Percentiles rank a stretch among this genome's conserved stretches.
Conservation (phyloP, 1,140 invertebrate genomes). For the Ectropis grisescens region DNA sequence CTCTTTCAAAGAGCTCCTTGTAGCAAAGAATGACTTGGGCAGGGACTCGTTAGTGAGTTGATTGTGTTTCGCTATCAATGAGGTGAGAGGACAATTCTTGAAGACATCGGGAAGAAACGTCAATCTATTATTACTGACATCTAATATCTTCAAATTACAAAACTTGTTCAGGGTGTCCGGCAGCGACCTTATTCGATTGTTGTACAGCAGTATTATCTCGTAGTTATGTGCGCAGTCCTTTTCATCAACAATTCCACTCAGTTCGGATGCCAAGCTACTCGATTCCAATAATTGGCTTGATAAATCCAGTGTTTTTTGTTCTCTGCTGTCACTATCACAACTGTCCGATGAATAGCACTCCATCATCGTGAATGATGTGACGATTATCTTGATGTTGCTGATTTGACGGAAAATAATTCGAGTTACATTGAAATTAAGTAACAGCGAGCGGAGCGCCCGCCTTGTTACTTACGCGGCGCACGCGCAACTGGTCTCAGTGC, state of each 20-base stretch:
- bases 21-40: constrained; percentile 83
- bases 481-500: constrained; percentile 37
- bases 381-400: too few species aligned
- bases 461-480: constrained; percentile 21
- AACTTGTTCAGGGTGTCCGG: constrained; percentile 74
- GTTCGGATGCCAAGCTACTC: constrained; percentile 70
- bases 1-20: constrained; percentile 76
- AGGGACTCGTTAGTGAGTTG: constrained; percentile 82
- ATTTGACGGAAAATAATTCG: too few species aligned
- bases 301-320: constrained; percentile 78
- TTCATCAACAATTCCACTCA: constrained; percentile 69
- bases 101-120: constrained; percentile 82
- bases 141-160: constrained; percentile 79
- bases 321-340: constrained; percentile 79
- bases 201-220: constrained; percentile 79
- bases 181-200: constrained; percentile 75
- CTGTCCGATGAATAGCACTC: constrained; percentile 85
- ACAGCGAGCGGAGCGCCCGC: constrained; percentile 1
- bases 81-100: constrained; percentile 76
- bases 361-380: constrained; percentile 59
- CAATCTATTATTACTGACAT: constrained; percentile 91
- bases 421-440: too few species aligned
- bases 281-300: constrained; percentile 76
- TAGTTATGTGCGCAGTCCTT: constrained; percentile 72
- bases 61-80: constrained; percentile 91